Base-by-base conservation (phyloP, 2,113 vertebrate genomes). In the Melanostigma gelatinosum region DNA sequence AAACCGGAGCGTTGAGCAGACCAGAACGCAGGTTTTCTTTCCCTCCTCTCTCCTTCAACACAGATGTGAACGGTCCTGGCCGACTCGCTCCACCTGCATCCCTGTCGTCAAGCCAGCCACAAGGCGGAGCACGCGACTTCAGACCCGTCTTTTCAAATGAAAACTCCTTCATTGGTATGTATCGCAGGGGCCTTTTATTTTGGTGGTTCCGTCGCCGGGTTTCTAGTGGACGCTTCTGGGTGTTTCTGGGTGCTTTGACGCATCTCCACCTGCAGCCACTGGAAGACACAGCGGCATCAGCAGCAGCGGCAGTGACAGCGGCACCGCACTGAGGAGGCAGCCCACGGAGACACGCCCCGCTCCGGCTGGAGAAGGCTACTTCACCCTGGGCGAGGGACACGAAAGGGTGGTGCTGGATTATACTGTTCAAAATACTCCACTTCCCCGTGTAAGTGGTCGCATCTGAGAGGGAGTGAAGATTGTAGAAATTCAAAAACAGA, bases 21-120 rank as follows among this genome's bases (percentile, higher is more conserved):
- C 50, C 64, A 79, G 50, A 83, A 77, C 75, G 85, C 87, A 78
- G 89, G 67, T 72, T 91, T 89, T 87, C 72, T 66, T 60, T 29
- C 16, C 81, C 85, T 79, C 70, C 78, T 92, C 85, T 89, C 88
- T 92, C 91, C 86, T 89, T 87, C 83, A 90, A 90, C 87, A 91
- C 93, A 92, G 92, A 94, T 92, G 93, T 89, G 93, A 91, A 87
- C 87, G 71, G 86, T 93, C 85, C 90, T 90, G 90, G 85, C 83
- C 80, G 90, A 91, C 88, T 78, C 91, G 90, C 88, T 92, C 91
- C 92, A 95, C 93, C 94, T 94, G 93, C 94, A 91, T 90, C 89
- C 63, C 79, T 10, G 81, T 55, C 5, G 87, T 89, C 80, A 87
- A 86, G 40, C 1, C 27, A 46, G 3, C 80, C 77, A 62, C 5